Evolutionary conservation across 2,888 invertebrate genomes (phyloP).

Genomic region (Endomychus coccineus): DNA sequence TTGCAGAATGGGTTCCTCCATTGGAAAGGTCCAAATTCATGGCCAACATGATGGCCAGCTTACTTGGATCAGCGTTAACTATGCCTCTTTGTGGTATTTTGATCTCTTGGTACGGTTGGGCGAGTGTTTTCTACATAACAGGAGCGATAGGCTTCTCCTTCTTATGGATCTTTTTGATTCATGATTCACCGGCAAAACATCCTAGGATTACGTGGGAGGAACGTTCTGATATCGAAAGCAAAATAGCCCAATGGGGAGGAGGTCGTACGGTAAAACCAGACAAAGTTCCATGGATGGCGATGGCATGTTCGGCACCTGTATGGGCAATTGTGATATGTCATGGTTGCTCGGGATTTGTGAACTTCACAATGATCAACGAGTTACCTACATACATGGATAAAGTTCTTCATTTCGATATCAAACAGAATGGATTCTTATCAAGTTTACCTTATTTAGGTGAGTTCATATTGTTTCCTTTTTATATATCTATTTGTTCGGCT

Average conservation of each 20-base stretch:
- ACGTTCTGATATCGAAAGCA: constrained; percentile 56
- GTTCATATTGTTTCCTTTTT: constrained; percentile 21
- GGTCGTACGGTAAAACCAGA: constrained; percentile 37
- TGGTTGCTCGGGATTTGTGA: constrained; percentile 77
- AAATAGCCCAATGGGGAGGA: constrained; percentile 47
- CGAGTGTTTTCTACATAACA: constrained; percentile 83
- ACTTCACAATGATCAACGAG: constrained; percentile 82
- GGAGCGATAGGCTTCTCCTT: constrained; percentile 67
- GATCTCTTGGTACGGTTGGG: constrained; percentile 77
- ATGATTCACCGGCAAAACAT: constrained; percentile 74
- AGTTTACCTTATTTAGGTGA: constrained; percentile 76
- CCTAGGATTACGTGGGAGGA: constrained; percentile 72
- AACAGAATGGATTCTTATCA: constrained; percentile 78
- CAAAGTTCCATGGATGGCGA: constrained; percentile 65
- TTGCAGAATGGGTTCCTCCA: constrained; percentile 91
- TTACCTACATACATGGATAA: constrained; percentile 80
- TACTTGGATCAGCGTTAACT: constrained; percentile 84
- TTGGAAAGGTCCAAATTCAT: constrained; percentile 89
- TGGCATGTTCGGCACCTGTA: constrained; percentile 66
- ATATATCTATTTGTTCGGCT: too few species aligned
- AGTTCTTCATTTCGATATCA: constrained; percentile 69
- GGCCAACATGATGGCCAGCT: constrained; percentile 88
- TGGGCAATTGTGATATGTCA: constrained; percentile 83
- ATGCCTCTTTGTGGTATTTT: constrained; percentile 82
- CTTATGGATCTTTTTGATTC: constrained; percentile 72